Conservation (phyloP, 2,888 invertebrate species). For the Agrotis exclamationis region DNA sequence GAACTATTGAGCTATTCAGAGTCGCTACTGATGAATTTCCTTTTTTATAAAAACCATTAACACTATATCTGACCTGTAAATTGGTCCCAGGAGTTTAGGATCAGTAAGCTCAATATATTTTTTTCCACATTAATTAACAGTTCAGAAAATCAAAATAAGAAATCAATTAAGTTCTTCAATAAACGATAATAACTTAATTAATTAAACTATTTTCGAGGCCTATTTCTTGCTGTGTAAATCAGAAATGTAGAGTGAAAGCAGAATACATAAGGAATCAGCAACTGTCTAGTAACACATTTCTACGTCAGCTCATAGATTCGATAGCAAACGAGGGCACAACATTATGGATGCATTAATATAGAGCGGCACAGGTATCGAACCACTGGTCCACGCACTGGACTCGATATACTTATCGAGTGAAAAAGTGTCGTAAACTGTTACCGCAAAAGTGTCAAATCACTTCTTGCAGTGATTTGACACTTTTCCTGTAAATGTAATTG, state of each 20-base stretch:
- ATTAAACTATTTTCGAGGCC: too few species aligned
- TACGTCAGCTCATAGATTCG: background rate
- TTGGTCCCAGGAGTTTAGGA: background rate
- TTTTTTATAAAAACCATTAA: background rate
- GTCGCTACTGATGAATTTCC: background rate
- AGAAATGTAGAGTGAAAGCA: background rate
- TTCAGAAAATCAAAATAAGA: too few species aligned
- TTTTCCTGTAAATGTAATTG: too few species aligned
- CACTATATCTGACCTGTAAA: too few species aligned
- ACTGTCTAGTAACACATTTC: background rate
- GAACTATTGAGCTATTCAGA: too few species aligned
- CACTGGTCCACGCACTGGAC: too few species aligned
- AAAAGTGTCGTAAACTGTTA: too few species aligned
- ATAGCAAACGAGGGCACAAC: constrained; percentile 23
- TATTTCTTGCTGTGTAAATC: background rate
- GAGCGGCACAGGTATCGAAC: too few species aligned
- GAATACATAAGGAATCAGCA: background rate
- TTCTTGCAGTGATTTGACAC: too few species aligned
- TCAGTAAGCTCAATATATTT: background rate
- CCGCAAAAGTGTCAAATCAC: too few species aligned
- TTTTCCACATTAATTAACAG: background rate
- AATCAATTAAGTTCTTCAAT: background rate
- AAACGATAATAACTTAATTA: background rate
- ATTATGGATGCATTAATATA: constrained; percentile 3
- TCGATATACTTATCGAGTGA: too few species aligned